Evolutionary conservation across 2,888 invertebrate species (phyloP), one percentile per base, ranked within the genome.

Genomic region (Hypsopygia costalis): DNA sequence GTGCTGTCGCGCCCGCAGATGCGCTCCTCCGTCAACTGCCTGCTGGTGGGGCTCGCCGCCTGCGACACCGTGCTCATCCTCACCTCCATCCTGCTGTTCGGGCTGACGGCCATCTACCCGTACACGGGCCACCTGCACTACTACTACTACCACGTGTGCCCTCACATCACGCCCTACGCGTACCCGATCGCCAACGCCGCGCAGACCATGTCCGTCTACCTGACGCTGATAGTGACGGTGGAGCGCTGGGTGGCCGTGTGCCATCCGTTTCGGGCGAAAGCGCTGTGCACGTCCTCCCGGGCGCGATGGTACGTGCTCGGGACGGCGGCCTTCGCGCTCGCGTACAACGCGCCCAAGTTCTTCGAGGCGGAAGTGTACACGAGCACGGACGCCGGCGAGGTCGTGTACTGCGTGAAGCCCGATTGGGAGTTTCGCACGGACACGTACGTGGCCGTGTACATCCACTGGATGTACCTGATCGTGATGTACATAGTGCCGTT

Each of bases 401-500:
- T 88, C 8, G 87, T 95, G 34, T 95, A 94, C 76, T 94, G 94
- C 73, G 91, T 94, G 38, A 83, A 86, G 8, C 92, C 94, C 6
- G 92, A 96, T 39, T 76, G 85, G 10, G 75, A 95, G 51, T 91
- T 97, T 47, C 90, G 91, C 46, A 92, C 95, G 70, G 86, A 90
- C 12, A 79, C 91, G 0, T 98, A 98, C 85, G 93, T 95, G 44
- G 92, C 93, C 28, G 91, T 98, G 30, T 99, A 98, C 85, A 96
- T 97, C 49, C 94, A 97, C 72, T 98, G 98, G 95, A 91, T 97
- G 85, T 98, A 98, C 81, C 92, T 98, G 62, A 91, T 98, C 49
- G 94, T 98, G 61, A 96, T 98, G 92, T 98, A 98, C 80, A 92
- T 97, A 59, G 91, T 98, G 58, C 99, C 99, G 1, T 97, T 99